Base-by-base conservation (phyloP, 1,140 invertebrate species). In the Bicyclus anynana region DNA sequence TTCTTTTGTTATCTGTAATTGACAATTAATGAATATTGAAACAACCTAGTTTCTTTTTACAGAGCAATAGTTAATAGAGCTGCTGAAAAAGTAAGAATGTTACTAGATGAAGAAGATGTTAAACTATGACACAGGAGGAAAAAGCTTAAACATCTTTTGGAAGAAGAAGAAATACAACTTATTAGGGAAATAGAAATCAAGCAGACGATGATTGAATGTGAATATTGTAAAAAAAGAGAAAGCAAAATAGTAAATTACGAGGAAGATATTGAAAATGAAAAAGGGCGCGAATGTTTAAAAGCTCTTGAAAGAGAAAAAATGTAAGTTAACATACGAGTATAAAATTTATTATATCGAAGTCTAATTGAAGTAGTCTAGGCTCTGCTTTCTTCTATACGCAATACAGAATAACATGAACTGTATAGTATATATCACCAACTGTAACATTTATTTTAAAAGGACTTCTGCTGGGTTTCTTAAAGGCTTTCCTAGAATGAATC, bases 251-350 rank as follows among this genome's bases (percentile, higher is more conserved):
- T 69, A 18, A 71, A 69, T 6, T 77, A 76, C 33, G 53, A 75
- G 48, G 66, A 80, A 60, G 70, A 79, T 9, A 65, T 87, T 40
- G 74, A 82, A 49, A 65, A 65, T 27, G 72, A 84, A 50, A 82
- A 73, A 27, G 47, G 72, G 18, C 50, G 65, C 18, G 67, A 74
- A 35, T 84, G 78, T 62, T 59, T 77, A 33, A 84, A 72, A 37
- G 81, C 82, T 6, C 66, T 85, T 47, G 78, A 83, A 50, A 78
- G 75, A 37, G 77, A 87, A 26, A 83, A 82, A 72, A 85, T 87
- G 84, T 85, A 59, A 77, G 74, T 73, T 38, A 1, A 33, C 29
- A 0, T 12, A 33, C 2, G 29, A 23, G 9, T 3, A 33, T 7
- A 27, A 9, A 5, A 27, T 7, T 27, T 1, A 27, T 2, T 1